Evolutionary conservation across 2,888 invertebrate species (phyloP), one percentile per base, ranked within the genome.

Genomic region (Sisyra nigra): DNA sequence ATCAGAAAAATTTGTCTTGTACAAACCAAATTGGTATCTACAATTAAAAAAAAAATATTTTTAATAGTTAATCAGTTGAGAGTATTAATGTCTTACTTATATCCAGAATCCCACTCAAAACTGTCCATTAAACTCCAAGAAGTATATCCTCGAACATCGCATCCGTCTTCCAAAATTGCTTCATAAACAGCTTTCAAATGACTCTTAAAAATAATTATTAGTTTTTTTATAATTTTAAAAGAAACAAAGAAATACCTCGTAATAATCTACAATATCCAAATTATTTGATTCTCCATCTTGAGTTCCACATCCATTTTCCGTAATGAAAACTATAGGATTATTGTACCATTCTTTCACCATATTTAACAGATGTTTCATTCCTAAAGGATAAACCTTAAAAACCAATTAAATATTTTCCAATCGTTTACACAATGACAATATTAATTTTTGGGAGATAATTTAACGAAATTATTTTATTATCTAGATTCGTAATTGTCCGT

Each of bases 71-170:
- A n/a, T n/a, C n/a, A n/a, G 10, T 11, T 17, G 19, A 3, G 15
- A 38, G 3, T 9, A 15, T 17, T 18, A 19, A 10, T 19, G 14
- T 45, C 56, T 50, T 47, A 56, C 57, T 50, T 51, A 41, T 53
- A 48, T 38, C 65, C 65, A 7, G 32, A 15, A 11, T 44, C 18
- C 65, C 66, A 66, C 48, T 65, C 65, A 44, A 62, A 65, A 43
- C 63, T 65, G 45, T 66, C 66, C 62, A 66, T 63, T 7, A 66
- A 48, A 52, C 60, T 62, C 66, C 66, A 66, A 5, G 61, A 59
- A 1, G 62, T 60, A 38, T 64, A 66, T 0, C 51, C 45, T 1
- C 47, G 40, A 2, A 67, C 58, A 15, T 62, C 57, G 42, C 61
- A 62, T 0, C 55, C 53, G 38, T 65, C 65, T 55, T 4, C 11